Evolutionary conservation across 2,888 invertebrate species (phyloP).

Genomic region (Philereme vetulata): DNA sequence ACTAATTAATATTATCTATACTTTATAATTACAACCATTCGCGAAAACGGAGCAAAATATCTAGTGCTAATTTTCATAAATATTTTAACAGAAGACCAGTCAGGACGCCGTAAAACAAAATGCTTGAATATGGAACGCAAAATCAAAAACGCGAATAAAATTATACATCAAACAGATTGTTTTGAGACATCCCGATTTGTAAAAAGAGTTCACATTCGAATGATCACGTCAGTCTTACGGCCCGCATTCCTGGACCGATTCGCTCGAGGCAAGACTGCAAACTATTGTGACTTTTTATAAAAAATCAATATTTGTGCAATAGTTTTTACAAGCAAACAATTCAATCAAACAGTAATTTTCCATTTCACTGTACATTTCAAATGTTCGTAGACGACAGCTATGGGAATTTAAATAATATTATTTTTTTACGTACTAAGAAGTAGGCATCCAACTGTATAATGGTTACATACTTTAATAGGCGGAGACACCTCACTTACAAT

Average conservation of each 20-base stretch:
- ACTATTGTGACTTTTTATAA: slow-evolving; percentile 37
- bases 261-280: slow-evolving; percentile 46
- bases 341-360: slow-evolving; percentile 36
- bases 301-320: slow-evolving; percentile 44
- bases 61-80: slow-evolving; percentile 74
- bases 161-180: slow-evolving; percentile 30
- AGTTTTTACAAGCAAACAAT: slow-evolving; percentile 32
- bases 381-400: slow-evolving; percentile 42
- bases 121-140: slow-evolving; percentile 31
- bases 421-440: slow-evolving; percentile 78
- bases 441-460: slow-evolving; percentile 78
- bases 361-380: slow-evolving; percentile 50
- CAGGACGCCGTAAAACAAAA: slow-evolving; percentile 66
- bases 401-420: slow-evolving; percentile 69
- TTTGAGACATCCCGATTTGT: slow-evolving; percentile 30
- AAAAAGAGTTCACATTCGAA: slow-evolving; percentile 29
- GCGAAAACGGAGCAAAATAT: slow-evolving; percentile 78
- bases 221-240: slow-evolving; percentile 73
- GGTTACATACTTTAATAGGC: slow-evolving; percentile 82
- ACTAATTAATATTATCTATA: slow-evolving; percentile 74
- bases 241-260: slow-evolving; percentile 48
- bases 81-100: slow-evolving; percentile 64
- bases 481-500: slow-evolving; percentile 79
- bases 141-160: slow-evolving; percentile 25
- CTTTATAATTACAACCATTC: slow-evolving; percentile 81